Percentiles rank a stretch among this genome's conserved stretches.
phyloP scores from a whole-genome alignment of 2,797 vertebrate genomes.

The Gallinago solitaria region DNA sequence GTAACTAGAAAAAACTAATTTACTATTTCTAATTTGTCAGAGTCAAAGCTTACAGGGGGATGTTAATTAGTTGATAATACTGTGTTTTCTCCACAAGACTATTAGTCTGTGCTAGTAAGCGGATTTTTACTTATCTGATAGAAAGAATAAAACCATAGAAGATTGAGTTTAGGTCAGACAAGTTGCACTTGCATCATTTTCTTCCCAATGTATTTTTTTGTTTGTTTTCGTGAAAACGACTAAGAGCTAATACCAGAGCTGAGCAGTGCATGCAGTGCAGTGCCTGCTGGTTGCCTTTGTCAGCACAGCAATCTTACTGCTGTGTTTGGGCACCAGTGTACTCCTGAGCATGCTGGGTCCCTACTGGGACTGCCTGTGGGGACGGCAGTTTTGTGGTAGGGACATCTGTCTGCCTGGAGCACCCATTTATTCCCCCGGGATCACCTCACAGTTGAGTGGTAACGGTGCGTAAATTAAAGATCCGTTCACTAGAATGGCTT shows the following conservation, averaged over 20 bases:
- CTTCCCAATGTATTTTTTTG: neutral
- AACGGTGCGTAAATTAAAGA: accelerated
- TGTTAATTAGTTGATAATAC: neutral
- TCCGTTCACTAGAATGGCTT: neutral
- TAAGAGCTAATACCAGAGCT: neutral
- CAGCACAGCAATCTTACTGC: neutral
- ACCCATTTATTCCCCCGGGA: accelerated
- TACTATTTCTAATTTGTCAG: neutral
- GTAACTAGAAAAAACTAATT: neutral
- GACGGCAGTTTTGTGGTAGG: neutral
- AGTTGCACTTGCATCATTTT: neutral
- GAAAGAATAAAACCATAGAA: neutral
- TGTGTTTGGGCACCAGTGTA: neutral
- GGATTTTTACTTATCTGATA: neutral
- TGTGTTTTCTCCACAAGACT: neutral
- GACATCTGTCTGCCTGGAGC: neutral
- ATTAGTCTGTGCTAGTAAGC: neutral
- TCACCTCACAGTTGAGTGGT: neutral
- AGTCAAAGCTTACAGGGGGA: neutral
- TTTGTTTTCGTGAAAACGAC: neutral
- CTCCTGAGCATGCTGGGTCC: neutral
- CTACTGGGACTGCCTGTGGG: neutral
- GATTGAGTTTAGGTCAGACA: neutral
- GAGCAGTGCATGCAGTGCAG: neutral
- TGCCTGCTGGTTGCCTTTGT: neutral